Percentiles rank a stretch among this genome's conserved stretches.
Conservation (phyloP, 2,113 vertebrate species). For the Tyrannus savana region DNA sequence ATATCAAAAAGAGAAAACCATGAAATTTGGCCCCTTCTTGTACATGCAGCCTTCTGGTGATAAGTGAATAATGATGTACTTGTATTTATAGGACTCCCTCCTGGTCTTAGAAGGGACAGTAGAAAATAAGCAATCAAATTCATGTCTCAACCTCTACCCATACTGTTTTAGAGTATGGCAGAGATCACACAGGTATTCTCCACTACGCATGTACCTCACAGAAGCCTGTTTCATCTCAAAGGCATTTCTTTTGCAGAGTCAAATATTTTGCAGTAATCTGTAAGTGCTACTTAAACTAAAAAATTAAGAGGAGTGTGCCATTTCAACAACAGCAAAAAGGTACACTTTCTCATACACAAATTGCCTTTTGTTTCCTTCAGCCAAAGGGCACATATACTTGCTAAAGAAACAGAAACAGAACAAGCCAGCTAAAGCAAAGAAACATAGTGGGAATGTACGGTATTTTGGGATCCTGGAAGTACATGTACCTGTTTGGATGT, state of each 20-base stretch:
- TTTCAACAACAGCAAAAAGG: not conserved
- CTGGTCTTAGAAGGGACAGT: not conserved
- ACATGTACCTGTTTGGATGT: not conserved
- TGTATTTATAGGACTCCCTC: accelerated
- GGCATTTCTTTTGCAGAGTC: not conserved
- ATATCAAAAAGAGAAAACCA: not conserved
- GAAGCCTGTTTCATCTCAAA: not conserved
- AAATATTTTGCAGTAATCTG: not conserved
- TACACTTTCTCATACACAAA: not conserved
- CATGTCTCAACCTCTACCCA: not conserved
- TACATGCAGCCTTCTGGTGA: not conserved
- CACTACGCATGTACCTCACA: not conserved
- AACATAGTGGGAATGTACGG: not conserved
- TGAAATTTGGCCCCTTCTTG: not conserved
- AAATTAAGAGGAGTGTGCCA: not conserved
- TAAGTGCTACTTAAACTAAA: not conserved
- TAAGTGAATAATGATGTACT: not conserved
- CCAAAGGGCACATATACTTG: not conserved
- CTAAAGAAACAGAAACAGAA: not conserved
- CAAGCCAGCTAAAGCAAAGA: not conserved
- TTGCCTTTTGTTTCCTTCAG: not conserved
- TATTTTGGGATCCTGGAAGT: not conserved
- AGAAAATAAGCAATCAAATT: not conserved
- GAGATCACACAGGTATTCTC: not conserved
- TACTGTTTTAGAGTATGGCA: not conserved